These are phyloP conservation scores for Lasioglossum zephyrum DNA, from an alignment of 2,888 invertebrate species.

Conservation along the genomic window DNA sequence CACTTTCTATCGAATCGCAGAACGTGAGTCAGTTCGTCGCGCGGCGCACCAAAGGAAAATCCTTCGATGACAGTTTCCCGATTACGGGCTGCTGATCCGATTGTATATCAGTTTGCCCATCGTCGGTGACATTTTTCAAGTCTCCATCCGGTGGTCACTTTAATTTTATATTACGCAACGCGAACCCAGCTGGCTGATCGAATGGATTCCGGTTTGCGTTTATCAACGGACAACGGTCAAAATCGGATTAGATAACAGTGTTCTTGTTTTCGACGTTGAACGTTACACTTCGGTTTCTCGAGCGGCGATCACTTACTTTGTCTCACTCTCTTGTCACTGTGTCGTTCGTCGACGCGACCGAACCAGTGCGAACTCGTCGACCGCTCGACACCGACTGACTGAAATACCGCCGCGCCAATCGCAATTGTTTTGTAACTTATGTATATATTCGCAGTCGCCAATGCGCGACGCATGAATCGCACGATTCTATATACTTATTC, in stretches of 20 bases:
- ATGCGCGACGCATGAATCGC: neutral
- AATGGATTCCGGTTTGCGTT: neutral
- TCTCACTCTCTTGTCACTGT: neutral
- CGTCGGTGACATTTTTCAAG: constrained; percentile 16
- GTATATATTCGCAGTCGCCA: too few relatives aligned
- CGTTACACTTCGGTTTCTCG: neutral
- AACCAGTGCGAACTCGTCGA: constrained; percentile 9
- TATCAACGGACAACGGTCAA: neutral
- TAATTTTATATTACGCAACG: constrained; percentile 21
- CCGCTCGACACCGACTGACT: constrained; percentile 42
- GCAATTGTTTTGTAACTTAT: neutral
- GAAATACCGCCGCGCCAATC: too few relatives aligned
- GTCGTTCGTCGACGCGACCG: neutral
- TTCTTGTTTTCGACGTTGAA: neutral
- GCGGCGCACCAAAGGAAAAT: neutral
- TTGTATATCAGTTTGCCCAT: neutral
- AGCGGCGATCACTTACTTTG: neutral
- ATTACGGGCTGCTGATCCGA: neutral
- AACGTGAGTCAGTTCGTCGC: neutral
- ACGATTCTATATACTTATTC: neutral
- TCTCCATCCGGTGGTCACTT: neutral
- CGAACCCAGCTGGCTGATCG: neutral
- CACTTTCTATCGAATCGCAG: neutral
- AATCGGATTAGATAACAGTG: constrained; percentile 24
- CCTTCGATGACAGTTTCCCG: constrained; percentile 2